A percentile compares a stretch with the other conserved stretches of the same genome.
phyloP scores from a whole-genome alignment of 23 tunicate genomes.

The Clavelina lepadiformis region DNA sequence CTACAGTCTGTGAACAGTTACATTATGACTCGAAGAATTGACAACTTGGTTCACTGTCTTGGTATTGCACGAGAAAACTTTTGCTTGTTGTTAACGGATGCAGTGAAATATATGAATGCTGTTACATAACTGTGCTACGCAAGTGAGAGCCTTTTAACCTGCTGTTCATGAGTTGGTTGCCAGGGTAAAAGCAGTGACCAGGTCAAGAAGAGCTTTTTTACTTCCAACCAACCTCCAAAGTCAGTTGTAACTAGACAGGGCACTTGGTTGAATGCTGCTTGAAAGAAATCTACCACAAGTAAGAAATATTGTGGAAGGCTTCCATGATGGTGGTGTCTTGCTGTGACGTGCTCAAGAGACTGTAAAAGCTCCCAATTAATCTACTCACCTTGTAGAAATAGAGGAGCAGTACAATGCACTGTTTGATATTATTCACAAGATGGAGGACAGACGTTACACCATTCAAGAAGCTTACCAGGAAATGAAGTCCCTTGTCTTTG shows the following conservation, averaged over 20 bases:
- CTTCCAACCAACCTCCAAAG: no score
- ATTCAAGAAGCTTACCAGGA: no score
- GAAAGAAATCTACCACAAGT: no score
- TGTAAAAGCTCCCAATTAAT: constrained; percentile 1
- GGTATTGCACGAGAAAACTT: constrained; percentile 1
- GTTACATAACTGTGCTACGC: no score
- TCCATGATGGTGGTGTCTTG: neutral
- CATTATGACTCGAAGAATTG: constrained; percentile 12
- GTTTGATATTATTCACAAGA: neutral
- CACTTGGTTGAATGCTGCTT: no score
- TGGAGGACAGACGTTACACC: no score
- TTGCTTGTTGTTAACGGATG: no score
- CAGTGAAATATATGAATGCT: no score
- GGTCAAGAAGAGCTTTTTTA: no score
- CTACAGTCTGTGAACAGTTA: constrained; percentile 9
- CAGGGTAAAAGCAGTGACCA: constrained; percentile 3
- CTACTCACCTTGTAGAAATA: neutral
- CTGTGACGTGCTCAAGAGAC: neutral
- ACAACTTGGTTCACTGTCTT: constrained; percentile 2
- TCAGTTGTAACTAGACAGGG: no score
- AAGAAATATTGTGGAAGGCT: constrained; percentile 1
- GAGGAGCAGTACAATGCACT: neutral
- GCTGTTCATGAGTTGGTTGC: constrained; percentile 2
- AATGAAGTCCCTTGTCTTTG: no score
- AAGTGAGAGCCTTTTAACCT: neutral